Evolutionary conservation across 2,113 vertebrate species (phyloP).

Genomic region (Platysternon megacephalum): DNA sequence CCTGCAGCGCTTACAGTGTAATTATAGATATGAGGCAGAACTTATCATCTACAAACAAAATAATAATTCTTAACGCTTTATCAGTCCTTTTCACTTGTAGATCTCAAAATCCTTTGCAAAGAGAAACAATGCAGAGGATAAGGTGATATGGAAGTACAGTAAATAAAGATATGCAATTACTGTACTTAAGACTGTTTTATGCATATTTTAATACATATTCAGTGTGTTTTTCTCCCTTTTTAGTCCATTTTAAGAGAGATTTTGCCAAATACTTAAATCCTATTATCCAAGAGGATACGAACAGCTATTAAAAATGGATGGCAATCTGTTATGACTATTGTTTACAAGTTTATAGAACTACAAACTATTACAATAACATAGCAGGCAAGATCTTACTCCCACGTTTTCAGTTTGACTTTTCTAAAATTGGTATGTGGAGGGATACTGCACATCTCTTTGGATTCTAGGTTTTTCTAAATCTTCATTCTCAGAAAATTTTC

Average conservation of each 20-base stretch:
- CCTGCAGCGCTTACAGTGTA: background rate
- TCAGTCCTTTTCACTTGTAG: background rate
- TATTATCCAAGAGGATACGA: background rate
- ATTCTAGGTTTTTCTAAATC: background rate
- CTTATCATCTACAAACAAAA: background rate
- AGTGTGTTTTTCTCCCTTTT: background rate
- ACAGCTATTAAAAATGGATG: background rate
- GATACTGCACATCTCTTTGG: background rate
- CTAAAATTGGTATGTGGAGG: background rate
- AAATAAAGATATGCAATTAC: background rate
- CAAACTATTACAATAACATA: background rate
- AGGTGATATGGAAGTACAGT: background rate
- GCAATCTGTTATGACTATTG: background rate
- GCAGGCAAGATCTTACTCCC: background rate
- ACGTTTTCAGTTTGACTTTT: background rate
- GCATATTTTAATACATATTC: background rate
- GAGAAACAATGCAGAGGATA: background rate
- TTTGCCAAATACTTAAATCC: background rate
- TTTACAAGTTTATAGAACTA: background rate
- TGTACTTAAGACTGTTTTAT: background rate
- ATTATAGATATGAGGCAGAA: background rate
- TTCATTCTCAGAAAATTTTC: background rate
- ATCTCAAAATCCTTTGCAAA: background rate
- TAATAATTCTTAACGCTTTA: background rate
- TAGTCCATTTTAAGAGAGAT: background rate